A percentile compares a stretch with the other conserved stretches of the same genome.
phyloP scores from a whole-genome alignment of 2,797 vertebrate genomes.

The Sebastes variabilis region DNA sequence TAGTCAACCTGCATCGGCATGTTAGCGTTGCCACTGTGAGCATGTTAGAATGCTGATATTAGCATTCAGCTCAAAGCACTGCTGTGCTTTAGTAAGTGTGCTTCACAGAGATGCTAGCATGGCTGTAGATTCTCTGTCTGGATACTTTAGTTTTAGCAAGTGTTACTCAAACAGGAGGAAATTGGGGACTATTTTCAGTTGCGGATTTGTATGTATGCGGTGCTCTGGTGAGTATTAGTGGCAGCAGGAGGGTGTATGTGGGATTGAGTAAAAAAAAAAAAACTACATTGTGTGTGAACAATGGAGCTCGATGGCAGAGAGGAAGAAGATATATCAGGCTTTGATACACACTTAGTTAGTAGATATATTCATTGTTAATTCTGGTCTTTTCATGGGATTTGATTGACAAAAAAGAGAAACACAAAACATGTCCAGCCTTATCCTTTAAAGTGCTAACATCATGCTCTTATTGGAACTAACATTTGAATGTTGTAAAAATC shows the following conservation, averaged over 20 bases:
- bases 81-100: too few relatives aligned
- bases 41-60: neutral
- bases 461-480: neutral
- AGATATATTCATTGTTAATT: neutral
- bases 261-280: neutral
- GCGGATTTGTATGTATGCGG: neutral
- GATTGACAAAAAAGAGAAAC: conserved; percentile 10
- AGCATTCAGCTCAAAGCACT: too few relatives aligned
- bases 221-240: neutral
- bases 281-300: neutral
- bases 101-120: neutral
- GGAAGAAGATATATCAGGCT: too few relatives aligned
- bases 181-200: neutral
- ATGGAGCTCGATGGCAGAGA: neutral
- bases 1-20: neutral
- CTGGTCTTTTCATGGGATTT: conserved; percentile 16
- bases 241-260: neutral
- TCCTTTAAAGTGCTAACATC: neutral
- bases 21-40: neutral
- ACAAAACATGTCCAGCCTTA: neutral
- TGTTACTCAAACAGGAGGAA: neutral
- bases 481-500: neutral
- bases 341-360: neutral
- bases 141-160: neutral
- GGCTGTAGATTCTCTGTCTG: neutral